Evolutionary conservation across 1,140 invertebrate species (phyloP).

Genomic region (Caerostris extrusa): DNA sequence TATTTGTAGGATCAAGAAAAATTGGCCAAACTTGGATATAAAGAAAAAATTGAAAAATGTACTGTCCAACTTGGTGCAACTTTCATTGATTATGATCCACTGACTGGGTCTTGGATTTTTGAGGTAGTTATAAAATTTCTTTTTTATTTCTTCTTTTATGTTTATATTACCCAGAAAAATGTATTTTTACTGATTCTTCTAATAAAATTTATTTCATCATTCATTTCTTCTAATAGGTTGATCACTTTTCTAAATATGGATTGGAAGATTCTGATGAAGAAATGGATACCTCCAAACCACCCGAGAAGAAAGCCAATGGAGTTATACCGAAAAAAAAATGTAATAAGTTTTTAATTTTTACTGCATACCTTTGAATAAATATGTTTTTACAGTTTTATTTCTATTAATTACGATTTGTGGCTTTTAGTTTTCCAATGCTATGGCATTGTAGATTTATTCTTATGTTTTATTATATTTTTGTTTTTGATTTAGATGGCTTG

Average conservation of each 20-base stretch:
- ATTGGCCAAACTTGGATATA: conserved; percentile 91
- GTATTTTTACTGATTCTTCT: background rate
- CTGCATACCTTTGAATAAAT: too few relatives aligned
- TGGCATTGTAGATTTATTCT: too few relatives aligned
- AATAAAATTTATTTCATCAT: background rate
- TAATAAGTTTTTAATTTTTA: too few relatives aligned
- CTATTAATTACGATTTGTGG: too few relatives aligned
- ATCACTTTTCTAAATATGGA: conserved; percentile 98
- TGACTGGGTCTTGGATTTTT: conserved; percentile 97
- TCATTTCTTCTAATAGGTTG: conserved; percentile 85
- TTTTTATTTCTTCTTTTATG: background rate
- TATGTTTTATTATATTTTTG: too few relatives aligned
- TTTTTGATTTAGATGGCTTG: too few relatives aligned
- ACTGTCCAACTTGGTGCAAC: conserved; percentile 92
- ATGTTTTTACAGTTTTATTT: too few relatives aligned
- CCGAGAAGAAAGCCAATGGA: conserved; percentile 41
- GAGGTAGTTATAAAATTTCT: conserved; percentile 83
- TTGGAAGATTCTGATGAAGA: conserved; percentile 95
- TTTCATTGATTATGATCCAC: conserved; percentile 96
- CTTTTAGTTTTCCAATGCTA: too few relatives aligned
- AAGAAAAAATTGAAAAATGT: conserved; percentile 90
- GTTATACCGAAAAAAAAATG: background rate
- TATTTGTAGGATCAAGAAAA: conserved; percentile 86
- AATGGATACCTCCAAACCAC: conserved; percentile 62
- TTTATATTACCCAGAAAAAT: background rate